A percentile compares a stretch with the other conserved stretches of the same genome.
Conservation (phyloP, 2,797 vertebrate genomes). For the Psittacula echo region DNA sequence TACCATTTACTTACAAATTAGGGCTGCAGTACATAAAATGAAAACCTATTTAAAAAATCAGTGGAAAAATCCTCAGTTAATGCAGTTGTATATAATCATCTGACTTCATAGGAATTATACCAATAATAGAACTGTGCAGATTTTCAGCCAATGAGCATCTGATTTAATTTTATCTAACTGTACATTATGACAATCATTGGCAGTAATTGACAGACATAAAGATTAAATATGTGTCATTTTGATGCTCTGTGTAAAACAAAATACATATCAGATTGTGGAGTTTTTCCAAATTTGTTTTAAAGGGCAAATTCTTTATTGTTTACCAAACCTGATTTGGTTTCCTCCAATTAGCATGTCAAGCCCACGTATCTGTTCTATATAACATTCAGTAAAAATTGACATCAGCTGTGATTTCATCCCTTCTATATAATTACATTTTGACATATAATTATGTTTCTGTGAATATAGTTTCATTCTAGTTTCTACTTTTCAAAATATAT, state of each 20-base stretch:
- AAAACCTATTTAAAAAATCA: not conserved
- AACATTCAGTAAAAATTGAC: conserved; percentile 36
- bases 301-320: conserved; percentile 38
- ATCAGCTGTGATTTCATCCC: conserved; percentile 54
- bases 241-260: not conserved
- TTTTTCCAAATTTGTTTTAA: conserved; percentile 30
- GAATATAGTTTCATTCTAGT: not conserved
- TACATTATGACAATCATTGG: not conserved
- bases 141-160: not conserved
- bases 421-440: conserved; percentile 57
- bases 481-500: conserved; percentile 11
- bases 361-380: conserved; percentile 50
- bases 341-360: conserved; percentile 56
- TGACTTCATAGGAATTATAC: not conserved
- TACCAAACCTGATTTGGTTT: conserved; percentile 47
- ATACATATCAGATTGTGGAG: not conserved
- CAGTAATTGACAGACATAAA: not conserved
- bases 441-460: conserved; percentile 49
- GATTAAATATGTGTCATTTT: not conserved
- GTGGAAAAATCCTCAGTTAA: not conserved
- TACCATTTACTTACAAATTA: not conserved
- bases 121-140: not conserved
- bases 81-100: not conserved
- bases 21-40: not conserved
- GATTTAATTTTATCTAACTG: not conserved